A percentile compares a stretch with the other conserved stretches of the same genome.
Evolutionary conservation across 2,888 invertebrate genomes (phyloP).

Genomic region (Tethea ocularis): DNA sequence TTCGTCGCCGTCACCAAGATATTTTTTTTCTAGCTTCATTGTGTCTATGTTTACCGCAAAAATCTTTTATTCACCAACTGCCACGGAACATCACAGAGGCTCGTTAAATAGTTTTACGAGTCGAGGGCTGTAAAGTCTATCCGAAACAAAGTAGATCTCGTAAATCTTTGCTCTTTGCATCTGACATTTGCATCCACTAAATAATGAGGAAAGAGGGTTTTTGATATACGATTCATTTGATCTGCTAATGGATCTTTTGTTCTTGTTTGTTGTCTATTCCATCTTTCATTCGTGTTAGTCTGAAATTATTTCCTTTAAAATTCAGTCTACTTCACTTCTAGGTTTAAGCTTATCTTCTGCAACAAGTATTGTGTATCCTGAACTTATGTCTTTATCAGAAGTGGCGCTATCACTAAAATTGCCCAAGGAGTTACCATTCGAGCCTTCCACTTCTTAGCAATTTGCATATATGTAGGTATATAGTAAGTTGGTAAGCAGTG

Average conservation of each 20-base stretch:
- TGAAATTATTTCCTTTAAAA: not conserved
- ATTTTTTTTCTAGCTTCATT: not conserved
- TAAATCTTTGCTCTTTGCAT: constrained; percentile 13
- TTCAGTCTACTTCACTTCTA: not conserved
- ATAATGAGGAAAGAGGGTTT: not conserved
- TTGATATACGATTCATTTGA: not conserved
- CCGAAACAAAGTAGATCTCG: constrained; percentile 30
- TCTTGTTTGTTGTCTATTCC: not conserved
- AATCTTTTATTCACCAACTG: constrained; percentile 27
- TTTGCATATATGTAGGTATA: too few relatives aligned
- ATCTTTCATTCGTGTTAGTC: not conserved
- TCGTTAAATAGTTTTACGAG: constrained; percentile 23
- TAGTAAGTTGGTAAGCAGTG: too few relatives aligned
- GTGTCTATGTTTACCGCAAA: constrained; percentile 16
- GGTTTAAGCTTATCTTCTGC: not conserved
- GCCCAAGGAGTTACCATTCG: too few relatives aligned
- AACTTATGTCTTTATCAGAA: not conserved
- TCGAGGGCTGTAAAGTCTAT: constrained; percentile 29
- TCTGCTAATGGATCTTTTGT: not conserved
- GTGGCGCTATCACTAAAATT: too few relatives aligned
- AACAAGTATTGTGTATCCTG: not conserved
- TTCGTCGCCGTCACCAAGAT: too few relatives aligned
- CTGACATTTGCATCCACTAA: constrained; percentile 15
- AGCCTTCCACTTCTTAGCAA: too few relatives aligned
- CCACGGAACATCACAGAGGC: constrained; percentile 23